Conservation (phyloP, 2,797 vertebrate species). For the Hafferia zeledoni region DNA sequence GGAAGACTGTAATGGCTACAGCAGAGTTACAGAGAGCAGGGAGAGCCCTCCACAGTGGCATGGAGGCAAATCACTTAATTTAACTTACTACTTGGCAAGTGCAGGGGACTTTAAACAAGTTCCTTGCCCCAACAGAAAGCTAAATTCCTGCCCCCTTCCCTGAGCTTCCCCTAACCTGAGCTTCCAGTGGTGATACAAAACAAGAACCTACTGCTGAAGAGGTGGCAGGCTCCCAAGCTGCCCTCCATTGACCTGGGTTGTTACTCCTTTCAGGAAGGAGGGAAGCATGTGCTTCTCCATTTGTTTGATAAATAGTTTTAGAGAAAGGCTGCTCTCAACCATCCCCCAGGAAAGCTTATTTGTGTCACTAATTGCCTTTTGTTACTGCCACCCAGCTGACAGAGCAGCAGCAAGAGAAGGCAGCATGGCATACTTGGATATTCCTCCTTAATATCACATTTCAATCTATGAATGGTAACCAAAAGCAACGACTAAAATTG, state of each 20-base stretch:
- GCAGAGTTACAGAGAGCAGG: background rate
- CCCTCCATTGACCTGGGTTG: background rate
- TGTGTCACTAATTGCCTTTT: background rate
- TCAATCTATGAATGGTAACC: background rate
- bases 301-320: background rate
- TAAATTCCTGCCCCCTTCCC: background rate
- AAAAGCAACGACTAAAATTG: background rate
- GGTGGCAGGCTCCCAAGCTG: background rate
- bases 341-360: conserved; percentile 8
- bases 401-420: background rate
- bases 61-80: background rate
- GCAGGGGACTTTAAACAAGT: background rate
- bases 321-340: background rate
- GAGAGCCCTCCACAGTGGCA: background rate
- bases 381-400: background rate
- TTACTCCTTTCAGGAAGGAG: background rate
- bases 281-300: background rate
- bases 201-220: background rate
- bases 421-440: background rate
- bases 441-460: background rate
- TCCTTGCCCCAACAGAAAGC: background rate
- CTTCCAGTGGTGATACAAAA: background rate
- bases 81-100: background rate
- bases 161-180: background rate
- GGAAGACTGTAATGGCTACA: background rate